Evolutionary conservation across 2,797 vertebrate genomes (phyloP).

Genomic region (Chelon auratus): DNA sequence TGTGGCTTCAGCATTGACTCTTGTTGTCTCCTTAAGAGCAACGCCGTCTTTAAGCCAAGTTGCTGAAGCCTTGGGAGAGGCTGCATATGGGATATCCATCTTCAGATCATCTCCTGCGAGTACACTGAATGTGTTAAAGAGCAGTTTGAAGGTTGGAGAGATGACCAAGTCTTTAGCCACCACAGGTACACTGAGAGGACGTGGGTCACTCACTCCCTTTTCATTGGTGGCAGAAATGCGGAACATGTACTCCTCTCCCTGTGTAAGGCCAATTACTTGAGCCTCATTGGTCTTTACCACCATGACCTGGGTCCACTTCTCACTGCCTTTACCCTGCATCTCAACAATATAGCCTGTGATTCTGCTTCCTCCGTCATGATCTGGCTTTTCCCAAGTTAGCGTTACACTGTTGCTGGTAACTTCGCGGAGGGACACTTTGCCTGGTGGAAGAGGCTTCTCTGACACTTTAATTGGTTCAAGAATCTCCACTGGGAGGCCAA

Average conservation of each 20-base stretch:
- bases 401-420: conserved; percentile 93
- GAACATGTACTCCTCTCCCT: conserved; percentile 97
- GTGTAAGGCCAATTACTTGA: conserved; percentile 91
- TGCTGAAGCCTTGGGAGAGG: conserved; percentile 90
- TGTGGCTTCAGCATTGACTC: conserved; percentile 92
- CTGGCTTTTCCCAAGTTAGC: conserved; percentile 97
- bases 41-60: conserved; percentile 92
- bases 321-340: conserved; percentile 97
- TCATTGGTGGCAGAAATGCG: conserved; percentile 95
- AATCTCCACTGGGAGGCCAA: conserved; percentile 97
- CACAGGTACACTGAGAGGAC: conserved; percentile 92
- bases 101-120: conserved; percentile 96
- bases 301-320: conserved; percentile 94
- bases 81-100: conserved; percentile 93
- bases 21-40: conserved; percentile 94
- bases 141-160: conserved; percentile 90
- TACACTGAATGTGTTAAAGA: conserved; percentile 93
- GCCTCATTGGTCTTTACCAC: conserved; percentile 93
- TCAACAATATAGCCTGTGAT: conserved; percentile 96
- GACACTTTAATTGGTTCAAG: conserved; percentile 93
- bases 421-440: conserved; percentile 93
- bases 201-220: conserved; percentile 96
- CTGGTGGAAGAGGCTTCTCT: conserved; percentile 95
- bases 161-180: conserved; percentile 96
- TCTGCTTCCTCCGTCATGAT: conserved; percentile 97